Base-by-base conservation (phyloP, 2,113 vertebrate genomes). In the Sebastes fasciatus region DNA sequence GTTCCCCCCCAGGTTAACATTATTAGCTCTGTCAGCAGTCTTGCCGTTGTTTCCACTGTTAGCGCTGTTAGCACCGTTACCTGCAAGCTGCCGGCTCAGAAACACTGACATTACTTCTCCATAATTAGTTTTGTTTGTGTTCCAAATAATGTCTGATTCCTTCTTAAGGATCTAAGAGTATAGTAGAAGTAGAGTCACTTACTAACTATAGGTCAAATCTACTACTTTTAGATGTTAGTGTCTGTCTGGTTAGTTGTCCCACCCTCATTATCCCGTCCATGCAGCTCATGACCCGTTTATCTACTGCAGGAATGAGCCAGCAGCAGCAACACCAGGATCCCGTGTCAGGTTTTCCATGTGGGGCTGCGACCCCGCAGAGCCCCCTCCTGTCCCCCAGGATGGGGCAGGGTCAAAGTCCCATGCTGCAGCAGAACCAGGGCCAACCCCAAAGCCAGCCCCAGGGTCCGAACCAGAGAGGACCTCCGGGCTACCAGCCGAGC, bases 341-440 rank as follows among this genome's bases (percentile, higher is more conserved):
- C 4, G 97, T 96, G 70, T 94, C 96, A 48, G 97, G 97, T 80
- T 99, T 97, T 57, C 79, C 90, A 0, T 96, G 96, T 42, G 97
- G 97, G 64, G 96, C 96, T 4, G 92, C 96, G 1, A 96, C 97
- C 51, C 97, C 97, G 40, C 98, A 98, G 90, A 98, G 97, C 87
- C 97, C 98, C 34, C 92, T 99, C 85, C 96, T 99, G 96, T 99
- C 98, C 2, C 97, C 98, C 84, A 95, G 97, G 84, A 96, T 98
- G 96, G 96, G 96, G 11, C 97, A 97, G 79, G 96, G 95, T 23
- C 98, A 98, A 80, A 97, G 95, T 92, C 94, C 97, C 84, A 96
- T 99, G 97, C 95, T 99, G 91, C 98, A 98, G 90, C 98, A 97
- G 75, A 82, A 65, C 72, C 91, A 90, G 78, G 77, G 93, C 26